phyloP scores from a whole-genome alignment of 2,888 invertebrate genomes.

The Idaea dimidiata region DNA sequence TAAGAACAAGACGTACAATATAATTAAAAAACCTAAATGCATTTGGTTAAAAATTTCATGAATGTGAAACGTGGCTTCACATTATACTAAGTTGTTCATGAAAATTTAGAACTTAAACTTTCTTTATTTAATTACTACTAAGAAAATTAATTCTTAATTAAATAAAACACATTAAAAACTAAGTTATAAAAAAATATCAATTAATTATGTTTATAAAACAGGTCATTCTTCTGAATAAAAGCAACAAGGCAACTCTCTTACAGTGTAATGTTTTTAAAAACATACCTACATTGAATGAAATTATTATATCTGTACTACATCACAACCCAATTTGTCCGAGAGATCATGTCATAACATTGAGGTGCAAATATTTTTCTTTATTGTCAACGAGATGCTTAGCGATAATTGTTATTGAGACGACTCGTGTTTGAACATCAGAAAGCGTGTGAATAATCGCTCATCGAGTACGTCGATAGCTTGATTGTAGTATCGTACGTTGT shows the following conservation, averaged over 20 bases:
- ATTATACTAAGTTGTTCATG: background rate
- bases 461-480: no score
- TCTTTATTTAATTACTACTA: background rate
- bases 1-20: background rate
- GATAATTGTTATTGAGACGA: conserved; percentile 46
- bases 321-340: conserved; percentile 50
- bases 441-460: conserved; percentile 43
- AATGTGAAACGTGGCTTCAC: no score
- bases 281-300: background rate
- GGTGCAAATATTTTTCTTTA: conserved; percentile 62
- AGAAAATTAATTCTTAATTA: background rate
- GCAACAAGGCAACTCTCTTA: background rate
- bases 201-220: background rate
- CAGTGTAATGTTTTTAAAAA: background rate
- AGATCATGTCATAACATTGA: conserved; percentile 60
- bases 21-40: background rate
- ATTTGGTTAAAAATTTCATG: background rate
- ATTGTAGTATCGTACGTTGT: conserved; percentile 3
- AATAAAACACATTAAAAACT: no score
- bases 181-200: background rate
- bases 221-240: conserved; percentile 1
- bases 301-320: conserved; percentile 37
- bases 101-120: background rate
- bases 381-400: conserved; percentile 48
- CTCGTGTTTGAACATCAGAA: conserved; percentile 38